Percentiles rank a stretch among this genome's conserved stretches.
Conservation (phyloP, 1,140 invertebrate genomes). For the Trypoxylus dichotomus region DNA sequence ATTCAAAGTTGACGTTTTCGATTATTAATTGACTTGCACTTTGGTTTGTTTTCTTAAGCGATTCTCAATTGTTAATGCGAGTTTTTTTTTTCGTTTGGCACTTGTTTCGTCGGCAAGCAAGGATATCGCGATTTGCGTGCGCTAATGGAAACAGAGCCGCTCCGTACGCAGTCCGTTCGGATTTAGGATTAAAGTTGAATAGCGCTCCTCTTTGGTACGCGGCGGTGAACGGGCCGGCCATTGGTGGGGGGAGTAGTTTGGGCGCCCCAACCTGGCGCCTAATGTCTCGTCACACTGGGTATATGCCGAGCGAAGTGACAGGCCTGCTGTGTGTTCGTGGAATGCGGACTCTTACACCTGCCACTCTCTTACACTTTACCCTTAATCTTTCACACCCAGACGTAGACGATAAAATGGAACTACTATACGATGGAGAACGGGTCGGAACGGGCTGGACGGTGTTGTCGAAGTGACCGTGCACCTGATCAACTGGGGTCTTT, state of each 20-base stretch:
- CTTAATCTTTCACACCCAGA: constrained; percentile 7
- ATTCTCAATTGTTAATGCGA: no score
- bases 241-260: constrained; percentile 38
- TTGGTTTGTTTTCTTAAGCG: no score
- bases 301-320: constrained; percentile 39
- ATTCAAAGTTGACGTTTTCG: no score
- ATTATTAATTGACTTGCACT: no score
- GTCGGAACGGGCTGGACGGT: neutral
- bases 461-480: neutral
- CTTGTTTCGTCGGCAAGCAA: no score
- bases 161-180: neutral
- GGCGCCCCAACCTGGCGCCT: constrained; percentile 42
- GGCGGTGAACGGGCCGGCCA: constrained; percentile 7
- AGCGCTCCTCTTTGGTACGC: neutral
- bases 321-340: constrained; percentile 40
- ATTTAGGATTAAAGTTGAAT: neutral
- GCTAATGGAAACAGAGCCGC: no score
- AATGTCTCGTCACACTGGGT: constrained; percentile 38
- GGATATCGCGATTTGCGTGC: no score
- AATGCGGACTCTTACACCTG: constrained; percentile 37
- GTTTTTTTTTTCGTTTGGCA: no score
- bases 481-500: neutral
- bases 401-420: neutral
- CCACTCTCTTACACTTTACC: constrained; percentile 12
- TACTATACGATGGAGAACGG: neutral